Evolutionary conservation across 2,888 invertebrate species (phyloP).

Genomic region (Oxycera nigricornis): DNA sequence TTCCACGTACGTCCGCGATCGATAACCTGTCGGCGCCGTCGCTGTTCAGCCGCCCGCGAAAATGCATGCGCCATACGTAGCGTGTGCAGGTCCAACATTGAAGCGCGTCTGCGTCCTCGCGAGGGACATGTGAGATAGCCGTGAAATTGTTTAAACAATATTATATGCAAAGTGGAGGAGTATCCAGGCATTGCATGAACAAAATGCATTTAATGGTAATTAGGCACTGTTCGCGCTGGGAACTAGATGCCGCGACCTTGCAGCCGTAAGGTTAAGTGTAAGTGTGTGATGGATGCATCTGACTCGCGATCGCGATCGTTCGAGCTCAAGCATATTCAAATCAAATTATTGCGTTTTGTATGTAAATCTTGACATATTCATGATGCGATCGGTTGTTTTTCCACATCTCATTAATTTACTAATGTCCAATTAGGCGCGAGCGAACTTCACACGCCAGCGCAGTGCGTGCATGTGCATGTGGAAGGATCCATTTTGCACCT

Average conservation of each 20-base stretch:
- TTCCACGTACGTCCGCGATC: slow-evolving; percentile 17
- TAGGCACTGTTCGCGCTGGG: slow-evolving; percentile 4
- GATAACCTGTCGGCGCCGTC: slow-evolving; percentile 27
- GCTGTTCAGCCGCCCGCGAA: not conserved
- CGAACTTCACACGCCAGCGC: not conserved
- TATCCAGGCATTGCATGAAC: not conserved
- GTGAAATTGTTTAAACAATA: slow-evolving; percentile 33
- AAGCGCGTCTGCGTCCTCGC: slow-evolving; percentile 7
- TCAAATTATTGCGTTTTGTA: slow-evolving; percentile 31
- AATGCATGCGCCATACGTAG: not conserved
- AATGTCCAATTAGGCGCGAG: not conserved
- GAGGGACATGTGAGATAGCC: slow-evolving; percentile 22
- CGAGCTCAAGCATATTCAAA: slow-evolving; percentile 14
- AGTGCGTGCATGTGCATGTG: slow-evolving; percentile 22
- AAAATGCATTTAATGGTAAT: slow-evolving; percentile 38
- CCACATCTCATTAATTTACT: not conserved
- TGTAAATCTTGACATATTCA: slow-evolving; percentile 32
- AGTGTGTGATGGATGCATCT: slow-evolving; percentile 29
- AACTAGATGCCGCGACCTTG: slow-evolving; percentile 29
- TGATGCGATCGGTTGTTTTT: not conserved
- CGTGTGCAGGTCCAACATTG: not conserved
- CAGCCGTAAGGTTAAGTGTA: slow-evolving; percentile 23
- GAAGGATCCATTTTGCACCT: too few species aligned
- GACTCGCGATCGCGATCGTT: slow-evolving; percentile 6
- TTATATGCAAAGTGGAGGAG: not conserved